phyloP scores from a whole-genome alignment of 2,888 invertebrate genomes.

The Cacoxenus indagator region DNA sequence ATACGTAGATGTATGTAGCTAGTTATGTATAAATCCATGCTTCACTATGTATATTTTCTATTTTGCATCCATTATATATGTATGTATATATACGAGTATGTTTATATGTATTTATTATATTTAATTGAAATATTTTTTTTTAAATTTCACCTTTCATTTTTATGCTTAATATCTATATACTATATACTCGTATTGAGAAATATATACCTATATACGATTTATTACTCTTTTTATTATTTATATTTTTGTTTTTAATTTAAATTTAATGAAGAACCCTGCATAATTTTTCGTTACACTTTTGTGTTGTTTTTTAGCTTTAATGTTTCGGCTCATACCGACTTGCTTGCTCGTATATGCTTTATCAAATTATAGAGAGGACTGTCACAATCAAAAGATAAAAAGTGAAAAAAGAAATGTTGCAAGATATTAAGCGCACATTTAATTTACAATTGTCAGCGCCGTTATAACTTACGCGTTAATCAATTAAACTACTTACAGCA shows the following conservation, averaged over 20 bases:
- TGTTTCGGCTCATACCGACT: neutral
- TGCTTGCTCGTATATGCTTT: neutral
- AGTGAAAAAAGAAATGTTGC: neutral
- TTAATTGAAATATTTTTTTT: neutral
- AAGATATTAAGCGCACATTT: neutral
- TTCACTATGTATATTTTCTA: neutral
- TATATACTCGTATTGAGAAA: conserved; percentile 28
- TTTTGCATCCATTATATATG: no score
- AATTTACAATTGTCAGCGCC: neutral
- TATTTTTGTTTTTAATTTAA: conserved; percentile 39
- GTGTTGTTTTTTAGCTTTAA: neutral
- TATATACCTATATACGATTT: neutral
- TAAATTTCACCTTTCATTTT: neutral
- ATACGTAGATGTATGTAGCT: conserved; percentile 6
- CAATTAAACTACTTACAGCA: conserved; percentile 16
- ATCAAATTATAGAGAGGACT: neutral
- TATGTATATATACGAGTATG: no score
- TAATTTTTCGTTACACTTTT: conserved; percentile 10
- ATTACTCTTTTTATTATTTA: conserved; percentile 31
- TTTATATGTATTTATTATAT: conserved; percentile 2
- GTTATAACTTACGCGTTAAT: neutral
- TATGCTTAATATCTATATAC: conserved; percentile 29
- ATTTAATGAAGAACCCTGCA: conserved; percentile 28
- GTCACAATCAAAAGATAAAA: neutral
- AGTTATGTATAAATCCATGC: neutral